These are phyloP conservation scores for Leptestheria dahalacensis DNA, from an alignment of 1,140 invertebrate genomes.

Conservation along the genomic window DNA sequence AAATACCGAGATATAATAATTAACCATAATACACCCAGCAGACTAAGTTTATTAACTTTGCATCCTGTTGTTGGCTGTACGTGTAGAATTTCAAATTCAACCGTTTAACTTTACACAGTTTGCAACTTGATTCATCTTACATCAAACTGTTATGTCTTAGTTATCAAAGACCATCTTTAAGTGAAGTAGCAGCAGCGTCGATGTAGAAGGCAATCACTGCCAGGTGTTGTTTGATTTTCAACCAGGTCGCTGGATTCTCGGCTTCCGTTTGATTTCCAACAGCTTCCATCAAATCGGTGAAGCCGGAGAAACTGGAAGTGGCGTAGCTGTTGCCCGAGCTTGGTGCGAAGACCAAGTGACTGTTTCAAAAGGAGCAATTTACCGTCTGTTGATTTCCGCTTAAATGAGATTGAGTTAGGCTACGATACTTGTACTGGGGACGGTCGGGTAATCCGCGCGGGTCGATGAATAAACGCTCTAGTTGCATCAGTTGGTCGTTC, in stretches of 20 bases:
- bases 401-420: neutral
- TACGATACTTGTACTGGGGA: slow-evolving; percentile 19
- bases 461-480: slow-evolving; percentile 34
- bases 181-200: neutral
- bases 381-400: too few relatives aligned
- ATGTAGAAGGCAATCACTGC: slow-evolving; percentile 2
- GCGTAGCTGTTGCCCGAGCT: slow-evolving; percentile 28
- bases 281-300: slow-evolving; percentile 23
- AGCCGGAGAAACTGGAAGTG: slow-evolving; percentile 30
- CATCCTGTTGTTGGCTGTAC: too few relatives aligned
- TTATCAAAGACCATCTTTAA: slow-evolving; percentile 2
- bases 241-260: neutral
- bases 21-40: too few relatives aligned
- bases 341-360: slow-evolving; percentile 31
- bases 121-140: too few relatives aligned
- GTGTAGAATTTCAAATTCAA: too few relatives aligned
- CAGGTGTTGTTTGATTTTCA: neutral
- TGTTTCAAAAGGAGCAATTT: slow-evolving; percentile 16
- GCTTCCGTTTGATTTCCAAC: neutral
- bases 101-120: too few relatives aligned
- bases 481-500: neutral
- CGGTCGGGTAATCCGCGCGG: slow-evolving; percentile 28
- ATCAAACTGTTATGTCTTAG: too few relatives aligned
- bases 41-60: too few relatives aligned
- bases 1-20: too few relatives aligned